Conservation (phyloP, 2,888 invertebrate species). For the Digitonthophagus gazella region DNA sequence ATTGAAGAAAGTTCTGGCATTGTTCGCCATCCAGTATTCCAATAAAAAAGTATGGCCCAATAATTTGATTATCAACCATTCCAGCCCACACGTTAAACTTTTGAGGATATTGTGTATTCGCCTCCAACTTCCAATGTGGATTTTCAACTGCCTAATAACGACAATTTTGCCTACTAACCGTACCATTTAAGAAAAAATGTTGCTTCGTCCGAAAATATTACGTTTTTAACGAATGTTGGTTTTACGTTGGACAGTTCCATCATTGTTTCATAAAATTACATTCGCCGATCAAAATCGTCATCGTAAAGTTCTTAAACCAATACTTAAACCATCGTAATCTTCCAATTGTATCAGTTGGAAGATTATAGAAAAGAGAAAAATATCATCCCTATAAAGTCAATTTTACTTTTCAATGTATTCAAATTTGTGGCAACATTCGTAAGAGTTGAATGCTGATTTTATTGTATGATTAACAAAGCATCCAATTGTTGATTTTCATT, state of each 20-base stretch:
- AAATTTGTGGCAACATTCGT: no score
- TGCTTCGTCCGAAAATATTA: background rate
- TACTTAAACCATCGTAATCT: no score
- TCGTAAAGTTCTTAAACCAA: background rate
- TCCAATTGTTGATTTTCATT: background rate
- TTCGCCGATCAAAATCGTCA: background rate
- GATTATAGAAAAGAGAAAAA: background rate
- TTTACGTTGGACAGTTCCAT: background rate
- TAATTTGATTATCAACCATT: background rate
- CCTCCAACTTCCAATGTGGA: constrained; percentile 4
- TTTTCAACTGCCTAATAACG: background rate
- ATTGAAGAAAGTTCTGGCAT: background rate
- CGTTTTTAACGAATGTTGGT: background rate
- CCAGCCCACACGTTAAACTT: background rate
- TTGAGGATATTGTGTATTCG: constrained; percentile 10
- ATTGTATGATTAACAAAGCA: background rate
- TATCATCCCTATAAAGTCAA: background rate
- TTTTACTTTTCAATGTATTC: background rate
- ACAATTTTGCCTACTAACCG: constrained; percentile 1
- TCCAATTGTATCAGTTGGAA: background rate
- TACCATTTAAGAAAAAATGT: background rate
- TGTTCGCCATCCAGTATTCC: constrained; percentile 5
- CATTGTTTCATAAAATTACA: constrained; percentile 1
- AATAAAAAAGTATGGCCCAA: constrained; percentile 9
- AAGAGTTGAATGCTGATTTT: no score